These are phyloP conservation scores for Acutogordius australiensis DNA, from an alignment of 2,888 invertebrate genomes.

Conservation along the genomic window DNA sequence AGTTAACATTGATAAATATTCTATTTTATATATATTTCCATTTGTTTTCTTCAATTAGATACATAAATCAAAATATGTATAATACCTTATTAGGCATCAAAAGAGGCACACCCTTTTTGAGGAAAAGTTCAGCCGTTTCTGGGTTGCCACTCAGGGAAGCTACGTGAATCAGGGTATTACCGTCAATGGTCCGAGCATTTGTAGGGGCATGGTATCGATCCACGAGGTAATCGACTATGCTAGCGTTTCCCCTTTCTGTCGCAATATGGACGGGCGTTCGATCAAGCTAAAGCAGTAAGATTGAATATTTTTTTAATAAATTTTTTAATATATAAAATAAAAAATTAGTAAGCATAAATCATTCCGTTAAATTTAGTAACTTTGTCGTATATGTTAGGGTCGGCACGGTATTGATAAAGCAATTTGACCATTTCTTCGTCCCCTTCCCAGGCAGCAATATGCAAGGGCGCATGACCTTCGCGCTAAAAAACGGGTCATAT, in stretches of 20 bases:
- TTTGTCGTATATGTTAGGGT: slow-evolving; percentile 69
- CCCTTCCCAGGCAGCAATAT: slow-evolving; percentile 76
- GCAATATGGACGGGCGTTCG: slow-evolving; percentile 87
- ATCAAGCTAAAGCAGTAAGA: slow-evolving; percentile 31
- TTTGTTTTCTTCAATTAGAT: too few species aligned
- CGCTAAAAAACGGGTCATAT: slow-evolving; percentile 29
- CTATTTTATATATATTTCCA: too few species aligned
- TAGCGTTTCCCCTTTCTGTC: slow-evolving; percentile 80
- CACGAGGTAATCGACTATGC: slow-evolving; percentile 67
- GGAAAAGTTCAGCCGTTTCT: slow-evolving; percentile 84
- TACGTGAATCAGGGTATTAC: slow-evolving; percentile 89
- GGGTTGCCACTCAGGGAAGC: slow-evolving; percentile 87
- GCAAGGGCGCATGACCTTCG: slow-evolving; percentile 69
- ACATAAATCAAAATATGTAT: too few species aligned
- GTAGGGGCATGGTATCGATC: slow-evolving; percentile 93
- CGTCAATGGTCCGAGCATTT: slow-evolving; percentile 71
- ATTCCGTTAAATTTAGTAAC: slow-evolving; percentile 26
- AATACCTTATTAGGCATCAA: slow-evolving; percentile 77
- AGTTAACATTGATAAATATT: too few species aligned
- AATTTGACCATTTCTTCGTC: slow-evolving; percentile 76
- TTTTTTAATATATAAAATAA: neutral
- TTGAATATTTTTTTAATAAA: slow-evolving; percentile 8
- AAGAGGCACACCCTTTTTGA: slow-evolving; percentile 87
- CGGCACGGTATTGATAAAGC: slow-evolving; percentile 70
- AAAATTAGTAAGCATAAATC: neutral